phyloP scores from a whole-genome alignment of 2,888 invertebrate species.

The Zygaena filipendulae region DNA sequence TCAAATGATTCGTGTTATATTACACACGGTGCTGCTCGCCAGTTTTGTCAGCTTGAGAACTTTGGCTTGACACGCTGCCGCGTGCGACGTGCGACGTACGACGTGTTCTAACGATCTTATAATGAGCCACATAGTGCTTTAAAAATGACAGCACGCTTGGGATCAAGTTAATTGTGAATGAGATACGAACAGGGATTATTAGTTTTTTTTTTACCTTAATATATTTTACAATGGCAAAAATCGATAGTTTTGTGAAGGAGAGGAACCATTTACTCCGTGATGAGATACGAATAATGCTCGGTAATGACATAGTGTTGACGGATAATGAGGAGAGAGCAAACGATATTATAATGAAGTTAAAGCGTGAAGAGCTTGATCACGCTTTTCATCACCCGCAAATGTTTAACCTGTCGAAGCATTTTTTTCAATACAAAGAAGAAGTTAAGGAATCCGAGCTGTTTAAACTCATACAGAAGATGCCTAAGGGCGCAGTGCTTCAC shows the following conservation, averaged over 20 bases:
- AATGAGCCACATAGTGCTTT: no score
- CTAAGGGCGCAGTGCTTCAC: constrained; percentile 80
- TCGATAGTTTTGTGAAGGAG: constrained; percentile 24
- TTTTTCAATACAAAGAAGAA: constrained; percentile 70
- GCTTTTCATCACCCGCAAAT: constrained; percentile 51
- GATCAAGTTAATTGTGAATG: no score
- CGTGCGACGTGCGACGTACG: no score
- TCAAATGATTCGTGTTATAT: no score
- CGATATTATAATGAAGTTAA: constrained; percentile 67
- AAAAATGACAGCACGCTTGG: no score
- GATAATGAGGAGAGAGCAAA: constrained; percentile 65
- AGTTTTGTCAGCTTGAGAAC: no score
- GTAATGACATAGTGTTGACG: constrained; percentile 58
- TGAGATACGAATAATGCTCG: constrained; percentile 59
- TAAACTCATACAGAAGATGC: constrained; percentile 72
- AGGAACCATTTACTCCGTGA: constrained; percentile 53
- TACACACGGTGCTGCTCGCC: no score
- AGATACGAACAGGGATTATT: no score
- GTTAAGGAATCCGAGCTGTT: constrained; percentile 73
- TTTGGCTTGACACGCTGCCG: no score
- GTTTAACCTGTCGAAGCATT: constrained; percentile 74
- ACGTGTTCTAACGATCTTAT: no score
- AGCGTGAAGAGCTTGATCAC: constrained; percentile 52
- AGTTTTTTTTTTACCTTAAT: no score
- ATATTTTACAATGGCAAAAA: no score